Base-by-base conservation (phyloP, 2,797 vertebrate species). In the Lophotriccus pileatus region DNA sequence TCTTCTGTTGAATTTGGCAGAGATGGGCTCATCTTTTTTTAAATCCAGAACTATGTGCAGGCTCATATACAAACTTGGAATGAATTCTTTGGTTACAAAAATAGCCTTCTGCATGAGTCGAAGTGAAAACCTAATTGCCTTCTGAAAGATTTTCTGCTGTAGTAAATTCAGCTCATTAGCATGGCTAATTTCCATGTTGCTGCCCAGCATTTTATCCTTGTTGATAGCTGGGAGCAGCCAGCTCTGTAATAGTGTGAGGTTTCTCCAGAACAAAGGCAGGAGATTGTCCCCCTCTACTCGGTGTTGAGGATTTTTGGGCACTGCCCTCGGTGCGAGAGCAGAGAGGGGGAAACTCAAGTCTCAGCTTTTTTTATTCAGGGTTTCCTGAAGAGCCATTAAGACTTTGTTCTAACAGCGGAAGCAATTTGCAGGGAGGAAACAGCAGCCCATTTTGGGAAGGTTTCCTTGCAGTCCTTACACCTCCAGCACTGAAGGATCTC, bases 341-440 rank as follows among this genome's bases (percentile, higher is more conserved):
- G 79, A 90, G 88, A 53, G 47, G 44, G 43, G 52, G 24, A 53
- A 93, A 22, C 93, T n/a, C 20, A 77, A 91, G 67, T 30, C 87
- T 87, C 84, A 69, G 85, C 79, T 81, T 79, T 93, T 85, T 87
- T 92, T 94, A 22, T 75, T 82, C 52, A 39, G 66, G 22, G 72
- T 84, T 97, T 95, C 84, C 89, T 96, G 89, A 84, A 80, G 82
- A 69, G 92, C 80, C 88, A 44, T n/a, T 9, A 84, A 36, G 75
- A 95, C 84, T 93, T 90, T 93, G 93, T 95, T 89, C 79, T 46
- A n/a, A 2, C 36, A 87, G 78, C 62, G 76, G 72, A 96, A 96
- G 91, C 79, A 75, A 85, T 93, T 91, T 60, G 58, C 44, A 15
- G 76, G 62, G 73, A 93, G 89, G 92, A 95, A 94, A 0, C 87